phyloP scores from a whole-genome alignment of 2,113 vertebrate genomes.

The Diglossa brunneiventris region DNA sequence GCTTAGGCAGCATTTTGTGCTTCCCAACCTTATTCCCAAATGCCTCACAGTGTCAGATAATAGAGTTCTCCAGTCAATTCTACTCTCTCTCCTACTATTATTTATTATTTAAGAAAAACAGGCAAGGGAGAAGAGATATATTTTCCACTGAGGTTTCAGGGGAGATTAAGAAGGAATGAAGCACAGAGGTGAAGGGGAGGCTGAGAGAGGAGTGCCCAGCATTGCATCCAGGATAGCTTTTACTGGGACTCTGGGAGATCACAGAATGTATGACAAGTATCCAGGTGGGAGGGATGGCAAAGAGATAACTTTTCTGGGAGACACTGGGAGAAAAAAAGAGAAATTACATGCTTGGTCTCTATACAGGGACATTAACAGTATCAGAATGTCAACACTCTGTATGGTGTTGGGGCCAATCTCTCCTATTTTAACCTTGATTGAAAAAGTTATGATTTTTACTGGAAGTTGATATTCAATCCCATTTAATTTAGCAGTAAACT shows the following conservation, averaged over 20 bases:
- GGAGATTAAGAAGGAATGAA: not conserved
- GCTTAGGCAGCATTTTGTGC: not conserved
- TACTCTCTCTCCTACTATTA: not conserved
- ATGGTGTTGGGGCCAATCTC: not conserved
- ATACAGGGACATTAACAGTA: not conserved
- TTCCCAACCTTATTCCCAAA: not conserved
- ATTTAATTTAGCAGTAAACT: not conserved
- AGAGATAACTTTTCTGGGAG: not conserved
- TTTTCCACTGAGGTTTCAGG: not conserved
- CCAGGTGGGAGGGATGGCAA: not conserved
- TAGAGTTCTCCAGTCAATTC: not conserved
- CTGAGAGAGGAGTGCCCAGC: not conserved
- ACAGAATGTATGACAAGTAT: not conserved
- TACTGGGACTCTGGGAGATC: not conserved
- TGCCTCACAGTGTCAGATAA: not conserved
- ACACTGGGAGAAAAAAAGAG: not conserved
- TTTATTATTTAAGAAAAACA: slow-evolving; percentile 53
- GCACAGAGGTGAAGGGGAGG: not conserved
- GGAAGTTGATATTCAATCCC: not conserved
- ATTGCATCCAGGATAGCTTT: not conserved
- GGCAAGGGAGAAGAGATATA: slow-evolving; percentile 12
- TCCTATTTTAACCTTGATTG: not conserved
- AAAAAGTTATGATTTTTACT: not conserved
- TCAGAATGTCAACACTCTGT: not conserved
- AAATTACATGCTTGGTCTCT: not conserved